A percentile compares a stretch with the other conserved stretches of the same genome.
phyloP scores from a whole-genome alignment of 23 tunicate species.

The Trididemnum clinides region DNA sequence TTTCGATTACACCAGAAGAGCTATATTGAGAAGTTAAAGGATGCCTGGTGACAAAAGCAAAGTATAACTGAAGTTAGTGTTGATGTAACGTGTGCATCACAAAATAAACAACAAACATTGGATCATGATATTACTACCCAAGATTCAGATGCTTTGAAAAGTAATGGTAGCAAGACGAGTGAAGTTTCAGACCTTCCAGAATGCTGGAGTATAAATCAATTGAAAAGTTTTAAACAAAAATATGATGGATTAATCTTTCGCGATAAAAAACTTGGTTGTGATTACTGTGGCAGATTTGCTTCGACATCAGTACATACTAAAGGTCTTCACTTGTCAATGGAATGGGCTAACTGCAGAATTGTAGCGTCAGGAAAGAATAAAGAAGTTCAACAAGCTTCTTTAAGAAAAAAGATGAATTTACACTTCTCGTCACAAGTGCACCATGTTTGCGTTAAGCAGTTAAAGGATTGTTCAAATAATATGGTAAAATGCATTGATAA shows the following conservation, averaged over 20 bases:
- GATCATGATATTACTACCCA: constrained; percentile 29
- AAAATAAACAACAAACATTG: constrained; percentile 21
- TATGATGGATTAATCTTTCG: constrained; percentile 51
- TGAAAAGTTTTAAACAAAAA: constrained; percentile 34
- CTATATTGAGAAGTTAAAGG: too few relatives aligned
- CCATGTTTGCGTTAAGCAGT: constrained; percentile 21
- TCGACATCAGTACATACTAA: constrained; percentile 30
- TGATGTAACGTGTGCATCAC: constrained; percentile 34
- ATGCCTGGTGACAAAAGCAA: too few relatives aligned
- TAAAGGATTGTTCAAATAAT: constrained; percentile 29
- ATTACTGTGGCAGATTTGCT: constrained; percentile 44
- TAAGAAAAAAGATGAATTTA: constrained; percentile 47
- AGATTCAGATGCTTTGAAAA: constrained; percentile 28
- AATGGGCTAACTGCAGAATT: constrained; percentile 52
- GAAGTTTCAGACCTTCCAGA: constrained; percentile 46
- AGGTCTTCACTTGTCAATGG: constrained; percentile 38
- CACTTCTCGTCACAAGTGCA: constrained; percentile 33
- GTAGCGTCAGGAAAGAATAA: constrained; percentile 44
- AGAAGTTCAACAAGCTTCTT: constrained; percentile 30
- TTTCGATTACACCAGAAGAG: too few relatives aligned
- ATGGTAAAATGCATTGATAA: constrained; percentile 22
- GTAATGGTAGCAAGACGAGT: constrained; percentile 20
- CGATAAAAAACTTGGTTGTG: constrained; percentile 54
- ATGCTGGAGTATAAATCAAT: constrained; percentile 57
- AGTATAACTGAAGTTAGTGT: constrained; percentile 33